Conservation (phyloP, 2,888 invertebrate species). For the Melinaea menophilus region DNA sequence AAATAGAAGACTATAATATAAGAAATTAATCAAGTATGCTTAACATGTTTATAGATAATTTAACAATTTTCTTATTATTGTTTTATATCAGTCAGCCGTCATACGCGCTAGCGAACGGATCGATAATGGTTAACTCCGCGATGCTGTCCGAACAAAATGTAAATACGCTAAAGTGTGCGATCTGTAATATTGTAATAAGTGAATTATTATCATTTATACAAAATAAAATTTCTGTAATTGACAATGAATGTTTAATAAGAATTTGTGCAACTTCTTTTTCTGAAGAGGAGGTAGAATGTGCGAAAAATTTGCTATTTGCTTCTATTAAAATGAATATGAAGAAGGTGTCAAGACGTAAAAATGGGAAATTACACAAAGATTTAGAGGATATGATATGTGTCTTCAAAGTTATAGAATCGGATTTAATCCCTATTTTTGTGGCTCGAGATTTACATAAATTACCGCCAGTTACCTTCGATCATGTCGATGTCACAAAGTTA, state of each 20-base stretch:
- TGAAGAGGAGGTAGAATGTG: too few species aligned
- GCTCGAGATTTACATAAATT: too few species aligned
- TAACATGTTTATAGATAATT: too few species aligned
- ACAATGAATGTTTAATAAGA: too few species aligned
- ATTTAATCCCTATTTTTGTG: too few species aligned
- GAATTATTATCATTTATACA: not conserved
- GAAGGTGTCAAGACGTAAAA: not conserved
- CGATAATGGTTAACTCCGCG: not conserved
- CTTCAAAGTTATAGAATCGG: too few species aligned
- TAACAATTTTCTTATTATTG: too few species aligned
- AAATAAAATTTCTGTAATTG: not conserved
- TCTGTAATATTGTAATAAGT: not conserved
- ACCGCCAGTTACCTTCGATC: not conserved
- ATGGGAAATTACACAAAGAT: not conserved
- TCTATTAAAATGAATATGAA: not conserved
- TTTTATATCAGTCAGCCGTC: not conserved
- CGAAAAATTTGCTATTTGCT: not conserved
- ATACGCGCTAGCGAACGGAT: not conserved
- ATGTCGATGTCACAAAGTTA: conserved; percentile 9
- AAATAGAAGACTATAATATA: too few species aligned
- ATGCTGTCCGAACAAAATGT: not conserved
- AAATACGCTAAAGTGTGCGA: not conserved
- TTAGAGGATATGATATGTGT: not conserved
- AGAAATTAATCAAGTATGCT: too few species aligned
- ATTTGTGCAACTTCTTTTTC: too few species aligned